Evolutionary conservation across 2,113 vertebrate genomes (phyloP).

Genomic region (Nerophis lumbriciformis): DNA sequence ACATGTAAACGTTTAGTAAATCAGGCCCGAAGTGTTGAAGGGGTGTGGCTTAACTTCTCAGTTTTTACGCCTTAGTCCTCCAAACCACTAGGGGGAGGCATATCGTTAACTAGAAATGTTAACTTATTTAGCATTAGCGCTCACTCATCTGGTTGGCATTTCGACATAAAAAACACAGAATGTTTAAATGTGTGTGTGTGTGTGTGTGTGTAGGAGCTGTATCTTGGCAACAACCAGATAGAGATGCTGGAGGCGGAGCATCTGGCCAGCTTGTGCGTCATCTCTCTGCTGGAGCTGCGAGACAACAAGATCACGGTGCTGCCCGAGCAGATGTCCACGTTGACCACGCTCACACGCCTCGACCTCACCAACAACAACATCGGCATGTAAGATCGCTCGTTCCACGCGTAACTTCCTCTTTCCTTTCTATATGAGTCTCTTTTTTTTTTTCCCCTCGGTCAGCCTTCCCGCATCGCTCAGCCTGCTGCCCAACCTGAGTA

Average conservation of each 20-base stretch:
- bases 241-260: conserved; percentile 75
- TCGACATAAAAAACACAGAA: too few relatives aligned
- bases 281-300: conserved; percentile 86
- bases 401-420: too few relatives aligned
- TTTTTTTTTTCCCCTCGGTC: not conserved
- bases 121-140: not conserved
- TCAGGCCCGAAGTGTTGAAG: not conserved
- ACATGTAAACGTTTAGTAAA: too few relatives aligned
- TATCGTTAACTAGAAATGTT: too few relatives aligned
- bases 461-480: conserved; percentile 85
- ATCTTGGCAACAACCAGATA: conserved; percentile 92
- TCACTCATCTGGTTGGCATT: too few relatives aligned
- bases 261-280: conserved; percentile 74
- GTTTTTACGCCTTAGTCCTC: not conserved
- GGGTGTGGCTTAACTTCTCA: not conserved
- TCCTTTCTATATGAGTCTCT: too few relatives aligned
- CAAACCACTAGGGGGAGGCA: not conserved
- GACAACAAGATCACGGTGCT: conserved; percentile 89
- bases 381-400: conserved; percentile 72
- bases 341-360: conserved; percentile 82
- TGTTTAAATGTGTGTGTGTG: conserved; percentile 1
- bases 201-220: conserved; percentile 77
- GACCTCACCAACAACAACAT: conserved; percentile 94
- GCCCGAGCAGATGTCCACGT: conserved; percentile 80
- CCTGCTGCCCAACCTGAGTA: conserved; percentile 82